Evolutionary conservation across 1,140 invertebrate species (phyloP).

Genomic region (Drosophila mayri): DNA sequence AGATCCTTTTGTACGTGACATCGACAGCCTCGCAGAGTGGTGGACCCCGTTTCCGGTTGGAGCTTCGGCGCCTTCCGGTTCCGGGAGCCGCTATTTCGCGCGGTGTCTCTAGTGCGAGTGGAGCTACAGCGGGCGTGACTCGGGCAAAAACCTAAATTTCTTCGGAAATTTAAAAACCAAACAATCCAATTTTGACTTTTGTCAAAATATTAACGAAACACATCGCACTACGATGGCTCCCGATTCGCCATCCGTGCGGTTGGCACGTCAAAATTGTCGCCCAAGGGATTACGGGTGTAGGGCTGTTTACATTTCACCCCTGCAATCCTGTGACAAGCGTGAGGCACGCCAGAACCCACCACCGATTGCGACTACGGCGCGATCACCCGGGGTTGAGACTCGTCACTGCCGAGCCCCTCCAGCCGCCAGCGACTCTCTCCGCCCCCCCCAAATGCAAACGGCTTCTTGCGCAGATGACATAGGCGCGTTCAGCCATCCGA

Average conservation of each 20-base stretch:
- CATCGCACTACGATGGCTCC: conserved; percentile 73
- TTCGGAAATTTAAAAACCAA: conserved; percentile 46
- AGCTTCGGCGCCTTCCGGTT: conserved; percentile 6
- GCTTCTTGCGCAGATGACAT: conserved; percentile 62
- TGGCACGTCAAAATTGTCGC: conserved; percentile 60
- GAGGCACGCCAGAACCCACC: conserved; percentile 62
- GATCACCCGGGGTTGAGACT: conserved; percentile 29
- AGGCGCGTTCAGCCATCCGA: conserved; percentile 54
- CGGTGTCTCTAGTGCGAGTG: conserved; percentile 47
- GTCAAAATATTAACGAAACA: conserved; percentile 16
- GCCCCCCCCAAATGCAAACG: conserved; percentile 31
- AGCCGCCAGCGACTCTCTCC: conserved; percentile 42
- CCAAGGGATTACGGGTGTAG: conserved; percentile 16
- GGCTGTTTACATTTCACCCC: conserved; percentile 35
- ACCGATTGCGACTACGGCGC: conserved; percentile 1
- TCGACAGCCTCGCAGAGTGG: conserved; percentile 15
- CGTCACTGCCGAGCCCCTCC: conserved; percentile 62
- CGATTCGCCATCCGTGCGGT: conserved; percentile 69
- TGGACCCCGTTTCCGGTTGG: conserved; percentile 1
- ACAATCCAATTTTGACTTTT: conserved; percentile 27
- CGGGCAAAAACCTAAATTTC: conserved; percentile 54
- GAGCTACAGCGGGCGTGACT: conserved; percentile 26
- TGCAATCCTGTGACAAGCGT: conserved; percentile 42
- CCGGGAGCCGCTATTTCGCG: conserved; percentile 2
- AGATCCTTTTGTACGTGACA: conserved; percentile 42